Evolutionary conservation across 2,888 invertebrate genomes (phyloP).

Genomic region (Pristionchus entomophagus): DNA sequence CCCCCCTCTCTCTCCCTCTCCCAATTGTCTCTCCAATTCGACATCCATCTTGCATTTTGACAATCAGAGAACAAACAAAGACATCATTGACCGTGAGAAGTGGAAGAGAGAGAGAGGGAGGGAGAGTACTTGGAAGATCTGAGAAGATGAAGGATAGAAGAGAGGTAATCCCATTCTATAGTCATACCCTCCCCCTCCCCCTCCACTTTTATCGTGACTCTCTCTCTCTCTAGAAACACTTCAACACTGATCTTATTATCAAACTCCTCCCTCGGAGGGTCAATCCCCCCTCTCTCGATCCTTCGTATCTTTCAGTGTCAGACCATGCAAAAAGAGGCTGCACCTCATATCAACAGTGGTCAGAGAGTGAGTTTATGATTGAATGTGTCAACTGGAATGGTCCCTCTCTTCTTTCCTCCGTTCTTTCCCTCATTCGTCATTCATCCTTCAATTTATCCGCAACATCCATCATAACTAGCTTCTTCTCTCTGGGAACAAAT

Average conservation of each 20-base stretch:
- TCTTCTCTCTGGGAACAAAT: not conserved
- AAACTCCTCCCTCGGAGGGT: conserved; percentile 3
- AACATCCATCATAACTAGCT: not conserved
- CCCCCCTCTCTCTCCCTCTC: not conserved
- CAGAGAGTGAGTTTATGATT: conserved; percentile 8
- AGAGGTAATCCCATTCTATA: conserved; percentile 40
- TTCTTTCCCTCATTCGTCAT: not conserved
- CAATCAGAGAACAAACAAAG: conserved; percentile 32
- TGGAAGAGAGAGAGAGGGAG: too few relatives aligned
- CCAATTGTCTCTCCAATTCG: not conserved
- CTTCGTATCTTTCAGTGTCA: conserved; percentile 24
- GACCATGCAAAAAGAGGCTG: not conserved
- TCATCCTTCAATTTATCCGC: too few relatives aligned
- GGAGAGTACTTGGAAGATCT: conserved; percentile 35
- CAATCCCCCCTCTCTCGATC: not conserved
- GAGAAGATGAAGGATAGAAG: conserved; percentile 29
- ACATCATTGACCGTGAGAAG: conserved; percentile 14
- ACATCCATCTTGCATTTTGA: not conserved
- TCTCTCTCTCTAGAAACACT: conserved; percentile 25
- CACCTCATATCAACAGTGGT: conserved; percentile 20
- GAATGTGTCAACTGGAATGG: not conserved
- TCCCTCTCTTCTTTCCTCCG: not conserved
- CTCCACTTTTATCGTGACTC: conserved; percentile 6
- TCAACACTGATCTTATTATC: conserved; percentile 19
- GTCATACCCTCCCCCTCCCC: not conserved